A percentile compares a stretch with the other conserved stretches of the same genome.
phyloP scores from a whole-genome alignment of 2,797 vertebrate species.

The Schizopygopsis pylzovi region DNA sequence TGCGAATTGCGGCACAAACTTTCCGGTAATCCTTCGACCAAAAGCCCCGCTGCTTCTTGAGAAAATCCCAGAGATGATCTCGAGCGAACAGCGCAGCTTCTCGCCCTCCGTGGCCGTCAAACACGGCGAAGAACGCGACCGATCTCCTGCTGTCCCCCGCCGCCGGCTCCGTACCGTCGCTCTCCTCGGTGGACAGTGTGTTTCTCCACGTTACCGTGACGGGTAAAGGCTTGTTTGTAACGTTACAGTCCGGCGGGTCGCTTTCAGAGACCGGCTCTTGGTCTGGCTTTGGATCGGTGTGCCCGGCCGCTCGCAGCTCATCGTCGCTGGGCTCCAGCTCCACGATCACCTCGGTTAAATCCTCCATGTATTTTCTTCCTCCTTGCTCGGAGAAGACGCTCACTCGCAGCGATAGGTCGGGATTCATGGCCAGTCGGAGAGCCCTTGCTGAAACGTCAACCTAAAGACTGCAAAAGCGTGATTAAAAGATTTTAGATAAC shows the following conservation, averaged over 20 bases:
- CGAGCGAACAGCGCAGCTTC: constrained; percentile 94
- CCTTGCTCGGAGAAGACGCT: constrained; percentile 94
- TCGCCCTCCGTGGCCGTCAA: constrained; percentile 93
- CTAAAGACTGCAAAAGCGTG: constrained; percentile 16
- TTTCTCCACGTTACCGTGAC: constrained; percentile 71
- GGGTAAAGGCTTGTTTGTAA: constrained; percentile 57
- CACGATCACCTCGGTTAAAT: constrained; percentile 91
- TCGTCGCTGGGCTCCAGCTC: constrained; percentile 85
- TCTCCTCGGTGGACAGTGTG: constrained; percentile 61
- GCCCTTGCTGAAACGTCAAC: not conserved
- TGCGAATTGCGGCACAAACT: constrained; percentile 90
- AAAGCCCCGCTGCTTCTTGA: constrained; percentile 93
- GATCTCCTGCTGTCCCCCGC: constrained; percentile 69
- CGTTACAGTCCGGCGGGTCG: constrained; percentile 37
- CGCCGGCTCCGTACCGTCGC: constrained; percentile 57
- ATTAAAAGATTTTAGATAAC: not conserved
- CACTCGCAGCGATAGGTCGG: constrained; percentile 83
- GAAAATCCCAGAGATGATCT: constrained; percentile 89
- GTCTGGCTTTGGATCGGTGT: constrained; percentile 29
- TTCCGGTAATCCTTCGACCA: constrained; percentile 87
- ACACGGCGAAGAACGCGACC: constrained; percentile 92
- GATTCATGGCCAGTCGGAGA: constrained; percentile 79
- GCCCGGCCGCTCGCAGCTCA: constrained; percentile 66
- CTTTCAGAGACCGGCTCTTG: constrained; percentile 39
- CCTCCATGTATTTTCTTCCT: constrained; percentile 97